These are phyloP conservation scores for Phymastichus coffea DNA, from an alignment of 1,140 invertebrate genomes.

Conservation along the genomic window DNA sequence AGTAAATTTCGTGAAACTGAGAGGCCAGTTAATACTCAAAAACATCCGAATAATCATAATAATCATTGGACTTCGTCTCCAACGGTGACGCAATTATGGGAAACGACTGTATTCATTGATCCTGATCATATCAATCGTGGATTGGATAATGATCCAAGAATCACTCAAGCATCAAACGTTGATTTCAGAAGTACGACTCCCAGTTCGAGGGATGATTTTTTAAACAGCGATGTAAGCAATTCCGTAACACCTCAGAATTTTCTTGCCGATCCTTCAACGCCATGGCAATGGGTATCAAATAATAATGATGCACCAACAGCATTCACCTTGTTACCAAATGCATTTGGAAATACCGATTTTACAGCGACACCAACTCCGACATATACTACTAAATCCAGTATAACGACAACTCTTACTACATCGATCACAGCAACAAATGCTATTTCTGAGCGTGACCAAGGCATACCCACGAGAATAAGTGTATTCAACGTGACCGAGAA, in stretches of 20 bases:
- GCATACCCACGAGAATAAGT: constrained; percentile 20
- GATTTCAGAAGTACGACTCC: constrained; percentile 34
- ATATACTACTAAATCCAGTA: constrained; percentile 40
- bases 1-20: constrained; percentile 16
- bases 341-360: constrained; percentile 34
- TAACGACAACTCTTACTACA: constrained; percentile 44
- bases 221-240: constrained; percentile 33
- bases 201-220: constrained; percentile 23
- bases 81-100: constrained; percentile 61
- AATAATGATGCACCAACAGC: constrained; percentile 49
- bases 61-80: constrained; percentile 61
- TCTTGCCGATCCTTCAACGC: constrained; percentile 36
- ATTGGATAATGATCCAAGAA: constrained; percentile 50
- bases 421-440: constrained; percentile 39
- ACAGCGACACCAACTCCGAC: constrained; percentile 41
- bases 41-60: constrained; percentile 28
- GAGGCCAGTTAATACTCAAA: neutral
- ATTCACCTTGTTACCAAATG: constrained; percentile 46
- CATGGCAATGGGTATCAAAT: constrained; percentile 45
- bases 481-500: constrained; percentile 53
- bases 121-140: constrained; percentile 71
- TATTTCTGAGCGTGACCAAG: constrained; percentile 18
- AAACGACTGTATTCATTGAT: constrained; percentile 67
- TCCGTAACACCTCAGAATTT: constrained; percentile 37
- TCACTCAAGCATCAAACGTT: constrained; percentile 15